Conservation (phyloP, 2,113 vertebrate species). For the Tragelaphus imberbis region DNA sequence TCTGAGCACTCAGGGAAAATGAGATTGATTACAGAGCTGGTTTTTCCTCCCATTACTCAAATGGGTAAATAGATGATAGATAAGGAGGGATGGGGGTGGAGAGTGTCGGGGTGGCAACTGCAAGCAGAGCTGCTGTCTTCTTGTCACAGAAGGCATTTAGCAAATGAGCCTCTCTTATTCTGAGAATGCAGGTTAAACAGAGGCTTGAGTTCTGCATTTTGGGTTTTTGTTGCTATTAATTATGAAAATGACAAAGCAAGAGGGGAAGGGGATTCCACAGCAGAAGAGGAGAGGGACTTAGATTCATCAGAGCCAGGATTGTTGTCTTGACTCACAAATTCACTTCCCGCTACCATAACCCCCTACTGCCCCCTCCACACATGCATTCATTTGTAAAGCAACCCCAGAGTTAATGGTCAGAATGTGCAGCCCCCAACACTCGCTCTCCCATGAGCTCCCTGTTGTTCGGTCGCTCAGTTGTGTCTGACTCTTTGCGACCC, state of each 20-base stretch:
- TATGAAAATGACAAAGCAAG: background rate
- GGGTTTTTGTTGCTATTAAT: background rate
- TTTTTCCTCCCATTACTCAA: slow-evolving; percentile 48
- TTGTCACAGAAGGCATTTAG: background rate
- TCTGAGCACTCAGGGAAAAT: slow-evolving; percentile 18
- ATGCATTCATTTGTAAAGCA: background rate
- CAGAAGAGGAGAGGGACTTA: background rate
- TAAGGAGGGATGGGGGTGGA: background rate
- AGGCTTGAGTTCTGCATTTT: background rate
- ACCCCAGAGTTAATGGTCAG: background rate
- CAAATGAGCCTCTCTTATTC: background rate
- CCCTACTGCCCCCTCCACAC: background rate
- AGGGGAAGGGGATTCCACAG: background rate
- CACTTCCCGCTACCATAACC: background rate
- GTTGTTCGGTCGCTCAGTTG: background rate
- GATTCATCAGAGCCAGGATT: background rate
- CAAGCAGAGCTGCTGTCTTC: background rate
- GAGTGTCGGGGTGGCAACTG: background rate
- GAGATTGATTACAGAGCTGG: slow-evolving; percentile 40
- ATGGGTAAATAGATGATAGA: slow-evolving; percentile 43
- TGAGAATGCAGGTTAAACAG: background rate
- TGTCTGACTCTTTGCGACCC: background rate
- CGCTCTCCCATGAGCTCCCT: background rate
- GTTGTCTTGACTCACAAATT: background rate
- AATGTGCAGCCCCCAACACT: background rate